A percentile compares a stretch with the other conserved stretches of the same genome.
Conservation (phyloP, 2,888 invertebrate genomes). For the Leucozona laternaria region DNA sequence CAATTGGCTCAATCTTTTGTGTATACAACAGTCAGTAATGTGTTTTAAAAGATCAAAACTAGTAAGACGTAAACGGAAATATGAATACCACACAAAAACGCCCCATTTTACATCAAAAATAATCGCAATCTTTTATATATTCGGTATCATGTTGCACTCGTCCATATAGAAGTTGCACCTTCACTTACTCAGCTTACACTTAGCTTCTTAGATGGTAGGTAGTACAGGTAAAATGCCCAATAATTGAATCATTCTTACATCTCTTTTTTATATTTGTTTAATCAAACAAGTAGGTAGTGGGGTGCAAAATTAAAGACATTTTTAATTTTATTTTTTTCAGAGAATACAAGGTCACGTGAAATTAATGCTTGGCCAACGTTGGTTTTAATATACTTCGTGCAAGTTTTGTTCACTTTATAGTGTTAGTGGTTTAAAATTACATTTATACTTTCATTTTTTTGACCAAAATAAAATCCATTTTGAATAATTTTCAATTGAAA, state of each 20-base stretch:
- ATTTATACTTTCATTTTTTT: neutral
- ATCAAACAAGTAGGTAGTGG: neutral
- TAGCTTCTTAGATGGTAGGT: constrained; percentile 2
- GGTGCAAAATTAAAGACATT: neutral
- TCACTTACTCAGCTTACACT: constrained; percentile 29
- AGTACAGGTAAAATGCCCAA: constrained; percentile 27
- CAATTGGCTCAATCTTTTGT: constrained; percentile 8
- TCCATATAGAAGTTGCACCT: constrained; percentile 32
- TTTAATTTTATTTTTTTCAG: neutral
- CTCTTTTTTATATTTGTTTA: neutral
- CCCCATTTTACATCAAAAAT: constrained; percentile 55
- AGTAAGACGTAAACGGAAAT: neutral
- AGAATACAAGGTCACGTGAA: constrained; percentile 6
- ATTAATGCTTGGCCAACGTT: neutral
- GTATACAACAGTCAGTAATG: constrained; percentile 17
- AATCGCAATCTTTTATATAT: constrained; percentile 17
- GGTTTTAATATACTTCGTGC: neutral
- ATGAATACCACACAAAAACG: constrained; percentile 50
- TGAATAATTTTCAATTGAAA: no score
- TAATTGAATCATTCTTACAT: neutral
- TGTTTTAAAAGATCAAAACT: neutral
- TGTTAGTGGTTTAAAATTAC: neutral
- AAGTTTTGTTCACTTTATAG: neutral
- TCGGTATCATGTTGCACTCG: constrained; percentile 33
- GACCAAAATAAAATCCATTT: neutral